Evolutionary conservation across 2,113 vertebrate genomes (phyloP), one percentile per base, ranked within the genome.

Genomic region (Thermophis baileyi): DNA sequence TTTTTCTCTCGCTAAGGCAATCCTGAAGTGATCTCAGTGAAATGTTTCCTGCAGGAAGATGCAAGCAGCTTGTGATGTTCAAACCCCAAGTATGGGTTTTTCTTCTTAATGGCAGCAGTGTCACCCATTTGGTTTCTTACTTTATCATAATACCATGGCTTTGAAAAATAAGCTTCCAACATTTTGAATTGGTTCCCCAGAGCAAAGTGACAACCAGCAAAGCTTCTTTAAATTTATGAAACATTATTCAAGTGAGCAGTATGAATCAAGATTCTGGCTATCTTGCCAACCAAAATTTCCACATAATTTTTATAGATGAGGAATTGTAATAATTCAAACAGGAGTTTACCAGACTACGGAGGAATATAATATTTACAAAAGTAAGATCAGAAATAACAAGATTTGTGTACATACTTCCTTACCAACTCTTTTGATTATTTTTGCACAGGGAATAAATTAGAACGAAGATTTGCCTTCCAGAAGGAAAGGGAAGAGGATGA

Each of bases 321-420:
- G 63, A 16, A 74, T 40, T 74, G n/a, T 12, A 30, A 25, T 49
- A 86, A 27, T 47, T 46, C 85, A 47, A 86, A 86, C 8, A 10
- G 24, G 25, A 50, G 46, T 49, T 49, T 50, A 87, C 86, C 47
- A 87, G 85, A 27, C 46, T 49, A 87, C 3, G 2, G 11, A 87
- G 25, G 22, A 47, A 86, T 47, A 47, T 2, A 18, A 47, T 2
- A 18, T 74, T 74, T 35, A 74, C 63, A 35, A 74, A 74, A 74
- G n/a, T 18, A 74, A 74, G 69, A 74, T 74, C n/a, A 74, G 69
- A 74, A 74, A 74, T 74, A 74, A 3, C 0, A 0, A 24, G 12
- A 8, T 0, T 57, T 16, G 35, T 44, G 74, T 40, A 50, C 1
- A 0, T 0, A 30, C 5, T 0, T 2, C 40, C 53, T 14, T 44